phyloP scores from a whole-genome alignment of 2,113 vertebrate genomes.

The Uria lomvia region DNA sequence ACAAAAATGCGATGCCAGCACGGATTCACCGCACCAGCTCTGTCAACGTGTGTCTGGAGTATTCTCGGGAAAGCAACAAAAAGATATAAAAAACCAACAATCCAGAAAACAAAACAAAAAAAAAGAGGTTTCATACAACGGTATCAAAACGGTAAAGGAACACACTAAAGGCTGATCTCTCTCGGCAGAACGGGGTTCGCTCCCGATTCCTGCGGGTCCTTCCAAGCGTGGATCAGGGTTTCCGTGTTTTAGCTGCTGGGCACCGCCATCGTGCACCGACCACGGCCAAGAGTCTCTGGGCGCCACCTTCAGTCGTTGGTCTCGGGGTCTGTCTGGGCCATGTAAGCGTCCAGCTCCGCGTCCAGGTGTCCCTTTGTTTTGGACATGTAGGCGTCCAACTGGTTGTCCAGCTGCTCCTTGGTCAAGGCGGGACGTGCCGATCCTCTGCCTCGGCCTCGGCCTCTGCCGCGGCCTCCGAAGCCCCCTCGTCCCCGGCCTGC shows the following conservation, averaged over 20 bases:
- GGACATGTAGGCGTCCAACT: constrained; percentile 97
- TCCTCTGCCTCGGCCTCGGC: constrained; percentile 84
- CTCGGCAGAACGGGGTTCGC: not conserved
- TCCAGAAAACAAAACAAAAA: not conserved
- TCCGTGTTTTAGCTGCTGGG: not conserved
- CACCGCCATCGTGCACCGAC: not conserved
- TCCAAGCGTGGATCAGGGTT: not conserved
- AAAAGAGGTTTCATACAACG: constrained; percentile 49
- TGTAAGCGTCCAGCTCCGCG: constrained; percentile 95
- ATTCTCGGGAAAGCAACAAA: not conserved
- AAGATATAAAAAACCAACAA: not conserved
- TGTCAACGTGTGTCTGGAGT: not conserved
- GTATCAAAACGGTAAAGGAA: constrained; percentile 74
- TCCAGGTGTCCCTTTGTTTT: constrained; percentile 98
- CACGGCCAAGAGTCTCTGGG: not conserved
- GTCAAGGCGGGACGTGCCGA: constrained; percentile 77
- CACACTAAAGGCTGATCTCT: constrained; percentile 48
- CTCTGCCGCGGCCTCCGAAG: constrained; percentile 84
- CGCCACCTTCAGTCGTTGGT: constrained; percentile 79
- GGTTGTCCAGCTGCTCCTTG: constrained; percentile 96
- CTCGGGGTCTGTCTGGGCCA: constrained; percentile 95
- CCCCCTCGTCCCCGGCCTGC: constrained; percentile 85
- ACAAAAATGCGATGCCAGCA: not conserved
- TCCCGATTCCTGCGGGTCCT: constrained; percentile 11
- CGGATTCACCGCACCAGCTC: not conserved